Percentiles rank a stretch among this genome's conserved stretches.
Evolutionary conservation across 2,113 vertebrate species (phyloP).

Genomic region (Apodemus sylvaticus): DNA sequence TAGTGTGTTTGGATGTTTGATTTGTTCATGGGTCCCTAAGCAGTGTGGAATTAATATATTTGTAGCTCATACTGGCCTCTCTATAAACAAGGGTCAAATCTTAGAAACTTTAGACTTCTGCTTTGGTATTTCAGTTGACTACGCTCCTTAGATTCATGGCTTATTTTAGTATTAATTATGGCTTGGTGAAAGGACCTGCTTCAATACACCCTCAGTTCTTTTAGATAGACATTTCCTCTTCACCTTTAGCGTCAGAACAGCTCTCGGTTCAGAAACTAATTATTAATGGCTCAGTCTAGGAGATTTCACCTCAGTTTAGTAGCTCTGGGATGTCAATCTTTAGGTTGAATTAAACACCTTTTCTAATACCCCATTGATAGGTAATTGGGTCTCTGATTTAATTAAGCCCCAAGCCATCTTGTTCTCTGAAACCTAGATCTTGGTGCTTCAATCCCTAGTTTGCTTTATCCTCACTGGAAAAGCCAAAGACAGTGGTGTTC

Average conservation of each 20-base stretch:
- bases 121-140: background rate
- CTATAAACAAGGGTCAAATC: conserved; percentile 12
- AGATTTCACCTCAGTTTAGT: background rate
- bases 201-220: background rate
- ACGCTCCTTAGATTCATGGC: background rate
- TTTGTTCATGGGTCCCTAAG: background rate
- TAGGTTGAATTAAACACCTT: background rate
- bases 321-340: conserved; percentile 28
- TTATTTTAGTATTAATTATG: background rate
- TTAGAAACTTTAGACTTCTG: conserved; percentile 1
- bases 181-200: background rate
- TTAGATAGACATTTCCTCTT: background rate
- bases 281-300: background rate
- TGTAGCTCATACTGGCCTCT: background rate
- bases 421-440: background rate
- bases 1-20: background rate
- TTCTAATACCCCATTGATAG: background rate
- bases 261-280: background rate
- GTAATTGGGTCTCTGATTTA: conserved; percentile 6
- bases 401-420: background rate
- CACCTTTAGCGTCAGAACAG: background rate
- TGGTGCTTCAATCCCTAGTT: background rate
- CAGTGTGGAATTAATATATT: background rate
- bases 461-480: background rate
- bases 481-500: background rate